Conservation (phyloP, 92 coral and sea anemone genomes). For the Bergia sp. region DNA sequence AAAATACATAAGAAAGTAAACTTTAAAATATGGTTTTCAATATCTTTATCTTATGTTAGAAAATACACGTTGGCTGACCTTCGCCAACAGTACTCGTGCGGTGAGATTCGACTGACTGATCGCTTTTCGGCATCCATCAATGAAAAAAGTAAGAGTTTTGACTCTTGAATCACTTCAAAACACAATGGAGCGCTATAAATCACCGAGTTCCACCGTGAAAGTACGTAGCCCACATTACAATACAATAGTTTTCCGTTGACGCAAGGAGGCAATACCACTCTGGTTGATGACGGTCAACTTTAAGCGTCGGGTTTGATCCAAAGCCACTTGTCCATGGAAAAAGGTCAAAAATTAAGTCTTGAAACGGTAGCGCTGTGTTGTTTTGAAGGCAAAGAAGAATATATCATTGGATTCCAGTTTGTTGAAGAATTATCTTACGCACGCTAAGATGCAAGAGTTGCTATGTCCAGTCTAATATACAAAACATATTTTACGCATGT, state of each 20-base stretch:
- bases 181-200: not conserved
- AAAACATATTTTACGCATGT: too few species aligned
- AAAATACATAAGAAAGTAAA: not conserved
- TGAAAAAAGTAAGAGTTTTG: not conserved
- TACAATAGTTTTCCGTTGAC: not conserved
- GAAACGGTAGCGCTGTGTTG: too few species aligned
- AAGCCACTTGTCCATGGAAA: not conserved
- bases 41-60: not conserved
- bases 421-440: not conserved
- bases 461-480: too few species aligned
- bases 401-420: not conserved
- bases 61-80: not conserved
- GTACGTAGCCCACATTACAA: not conserved
- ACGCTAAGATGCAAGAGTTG: too few species aligned
- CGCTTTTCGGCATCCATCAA: not conserved
- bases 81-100: too few species aligned
- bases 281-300: constrained; percentile 4
- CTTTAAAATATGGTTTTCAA: not conserved
- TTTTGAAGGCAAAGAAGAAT: not conserved
- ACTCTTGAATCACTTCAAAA: constrained; percentile 7
- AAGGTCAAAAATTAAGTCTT: not conserved
- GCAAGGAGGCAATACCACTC: not conserved
- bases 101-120: too few species aligned
- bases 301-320: not conserved
- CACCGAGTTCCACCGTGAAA: not conserved